Evolutionary conservation across 2,113 vertebrate species (phyloP).

Genomic region (pig (Sus scrofa)): T2T-Sscrofa CM000812.6:248976501-248977000

Average conservation of each 20-base stretch:
- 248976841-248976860: neutral
- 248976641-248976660: constrained; percentile 44
- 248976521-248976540: constrained; percentile 26
- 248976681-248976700: neutral
- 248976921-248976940: neutral
- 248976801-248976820: neutral
- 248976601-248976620: neutral
- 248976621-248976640: neutral
- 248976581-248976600: neutral
- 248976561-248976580: neutral
- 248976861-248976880: neutral
- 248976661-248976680: neutral
- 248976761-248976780: neutral
- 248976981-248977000: constrained; percentile 8
- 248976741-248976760: constrained; percentile 22
- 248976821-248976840: neutral
- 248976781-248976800: neutral
- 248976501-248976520: constrained; percentile 25
- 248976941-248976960: constrained; percentile 8
- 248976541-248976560: neutral
- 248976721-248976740: neutral
- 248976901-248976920: neutral
- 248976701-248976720: neutral
- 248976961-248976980: neutral
- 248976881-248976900: constrained; percentile 7